phyloP scores from a whole-genome alignment of 2,888 invertebrate genomes.

The Drosophila robusta region DNA sequence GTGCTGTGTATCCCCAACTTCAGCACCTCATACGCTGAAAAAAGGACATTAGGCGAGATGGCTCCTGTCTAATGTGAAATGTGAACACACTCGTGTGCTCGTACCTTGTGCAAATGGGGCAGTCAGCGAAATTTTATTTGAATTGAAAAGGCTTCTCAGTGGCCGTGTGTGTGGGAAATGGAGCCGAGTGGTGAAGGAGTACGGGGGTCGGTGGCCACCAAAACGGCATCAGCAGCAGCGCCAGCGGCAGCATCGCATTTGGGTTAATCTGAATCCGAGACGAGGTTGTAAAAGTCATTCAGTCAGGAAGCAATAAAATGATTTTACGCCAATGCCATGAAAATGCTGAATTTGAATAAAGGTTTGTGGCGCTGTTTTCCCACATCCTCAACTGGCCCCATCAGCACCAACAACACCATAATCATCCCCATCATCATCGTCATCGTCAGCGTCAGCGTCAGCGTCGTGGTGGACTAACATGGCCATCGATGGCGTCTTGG shows the following conservation, averaged over 20 bases:
- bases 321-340: constrained; percentile 79
- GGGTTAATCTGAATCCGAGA: constrained; percentile 74
- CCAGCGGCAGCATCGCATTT: constrained; percentile 54
- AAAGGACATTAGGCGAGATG: constrained; percentile 29
- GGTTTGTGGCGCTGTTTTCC: constrained; percentile 61
- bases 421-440: constrained; percentile 12
- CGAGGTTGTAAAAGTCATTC: constrained; percentile 77
- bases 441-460: constrained; percentile 7
- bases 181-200: constrained; percentile 4
- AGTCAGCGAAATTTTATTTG: constrained; percentile 70
- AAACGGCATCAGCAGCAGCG: constrained; percentile 39
- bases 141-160: constrained; percentile 49
- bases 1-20: constrained; percentile 3
- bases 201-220: constrained; percentile 19
- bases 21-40: neutral
- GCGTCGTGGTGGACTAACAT: constrained; percentile 18
- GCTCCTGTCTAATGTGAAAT: constrained; percentile 35
- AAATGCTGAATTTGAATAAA: constrained; percentile 80
- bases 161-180: constrained; percentile 11
- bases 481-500: constrained; percentile 69
- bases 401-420: constrained; percentile 13
- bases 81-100: constrained; percentile 28
- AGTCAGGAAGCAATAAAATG: constrained; percentile 79
- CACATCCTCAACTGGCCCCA: constrained; percentile 36
- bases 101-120: constrained; percentile 51